Evolutionary conservation across 2,888 invertebrate species (phyloP), one percentile per base, ranked within the genome.

Genomic region (Conistra vaccinii): DNA sequence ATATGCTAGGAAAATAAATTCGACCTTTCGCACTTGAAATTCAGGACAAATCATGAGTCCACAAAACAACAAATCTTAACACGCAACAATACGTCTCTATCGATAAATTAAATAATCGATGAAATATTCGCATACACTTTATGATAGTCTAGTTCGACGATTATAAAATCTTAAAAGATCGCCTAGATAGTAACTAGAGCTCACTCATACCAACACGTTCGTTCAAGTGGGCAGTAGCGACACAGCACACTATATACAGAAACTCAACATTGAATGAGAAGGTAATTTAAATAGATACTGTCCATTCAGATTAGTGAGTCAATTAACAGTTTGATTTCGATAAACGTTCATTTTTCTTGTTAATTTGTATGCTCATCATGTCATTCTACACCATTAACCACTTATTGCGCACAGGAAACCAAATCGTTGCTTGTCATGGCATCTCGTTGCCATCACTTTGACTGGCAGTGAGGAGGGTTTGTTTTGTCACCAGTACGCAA

Each of bases 71-170:
- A 85, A 89, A 88, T 79, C 83, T 89, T 89, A 89, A 89, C 88
- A 88, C 84, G 84, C 87, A 91, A 90, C 88, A 85, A 90, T 89
- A 86, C 82, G 84, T 88, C 81, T 86, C 80, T 91, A 90, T 89
- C 85, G 84, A 87, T 88, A 86, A 90, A 89, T 85, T 86, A 90
- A 89, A 81, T 82, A 86, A 85, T 89, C 86, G 85, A 89, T 87
- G 85, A 88, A 87, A 86, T 86, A 81, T 87, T 66, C 75, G 86
- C 87, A 88, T 89, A 90, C 88, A 90, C 88, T 89, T 90, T 90
- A 89, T 85, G 89, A 87, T 85, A 90, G 90, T 91, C 90, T 91
- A 91, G 84, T 90, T 87, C 84, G 88, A 91, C 88, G 87, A 88
- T 88, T 89, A 88, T 85, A 85, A 88, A 87, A 85, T 83, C 80